Base-by-base conservation (phyloP, 2,888 invertebrate genomes). In the Myopa testacea region DNA sequence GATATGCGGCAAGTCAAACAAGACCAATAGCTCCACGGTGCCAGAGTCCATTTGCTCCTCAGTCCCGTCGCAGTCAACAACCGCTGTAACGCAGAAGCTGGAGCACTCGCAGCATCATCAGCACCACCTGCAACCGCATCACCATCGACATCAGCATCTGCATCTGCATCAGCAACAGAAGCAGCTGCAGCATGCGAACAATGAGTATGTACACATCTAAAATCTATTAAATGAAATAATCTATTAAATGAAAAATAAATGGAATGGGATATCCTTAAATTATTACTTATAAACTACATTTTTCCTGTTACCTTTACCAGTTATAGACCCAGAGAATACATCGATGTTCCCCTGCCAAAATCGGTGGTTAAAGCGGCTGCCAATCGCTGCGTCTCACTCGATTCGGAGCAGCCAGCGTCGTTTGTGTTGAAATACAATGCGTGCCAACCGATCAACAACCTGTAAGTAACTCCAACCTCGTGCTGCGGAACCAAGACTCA, bases 271-370 rank as follows among this genome's bases (percentile, higher is more conserved):
- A 14, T 52, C 3, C 52, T 52, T 52, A 1, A 14, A 52, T 8
- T 14, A 52, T 52, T 8, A 1, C 52, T 14, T 52, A 12, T 12
- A 52, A 52, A 52, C 52, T 52, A 12, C 52, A 8, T 52, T 52
- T 14, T 2, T 26, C 2, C 26, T 26, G 2, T 26, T 2, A 55
- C 16, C 74, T 75, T 50, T 80, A 81, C 40, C 84, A 89, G 86
- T 63, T 87, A 86, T 79, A 84, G 87, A 75, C 87, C 86, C 77
- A 86, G 89, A 50, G 89, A 90, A 78, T 90, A 90, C 73, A 89
- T 90, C 55, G 90, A 90, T 83, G 89, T 89, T 72, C 89, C 90
- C 77, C 84, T 90, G 78, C 89, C 90, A 70, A 89, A 90, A 84
- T 89, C 89, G 37, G 86, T 89, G 63, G 85, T 86, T 52, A 88